These are phyloP conservation scores for Gopherus flavomarginatus DNA, from an alignment of 2,113 vertebrate genomes.

Conservation along the genomic window DNA sequence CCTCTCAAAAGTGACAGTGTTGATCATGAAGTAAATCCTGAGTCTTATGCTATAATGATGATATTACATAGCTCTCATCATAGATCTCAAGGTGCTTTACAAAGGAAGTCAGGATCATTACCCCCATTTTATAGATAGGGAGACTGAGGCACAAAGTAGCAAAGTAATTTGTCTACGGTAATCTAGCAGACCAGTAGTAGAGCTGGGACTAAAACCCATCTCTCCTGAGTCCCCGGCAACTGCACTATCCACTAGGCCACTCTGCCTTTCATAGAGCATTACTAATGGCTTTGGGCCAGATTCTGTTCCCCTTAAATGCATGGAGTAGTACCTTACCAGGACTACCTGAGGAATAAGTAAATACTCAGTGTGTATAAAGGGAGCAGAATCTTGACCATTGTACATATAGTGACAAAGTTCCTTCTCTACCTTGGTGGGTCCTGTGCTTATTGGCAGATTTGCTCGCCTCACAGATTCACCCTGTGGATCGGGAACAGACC, in stretches of 20 bases:
- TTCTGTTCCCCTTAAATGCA: background rate
- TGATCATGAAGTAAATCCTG: background rate
- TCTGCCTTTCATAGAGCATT: background rate
- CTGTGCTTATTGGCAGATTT: no score
- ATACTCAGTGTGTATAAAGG: background rate
- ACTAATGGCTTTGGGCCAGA: background rate
- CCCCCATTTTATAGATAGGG: no score
- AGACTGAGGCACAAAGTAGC: no score
- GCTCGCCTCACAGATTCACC: no score
- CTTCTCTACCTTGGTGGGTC: no score
- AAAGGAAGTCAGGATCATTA: no score
- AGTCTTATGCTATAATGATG: background rate
- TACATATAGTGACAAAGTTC: background rate
- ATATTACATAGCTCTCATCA: background rate
- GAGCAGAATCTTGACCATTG: background rate
- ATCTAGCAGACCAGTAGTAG: no score
- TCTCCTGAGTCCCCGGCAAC: no score
- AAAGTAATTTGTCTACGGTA: no score
- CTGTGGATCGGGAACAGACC: no score
- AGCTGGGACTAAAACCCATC: background rate
- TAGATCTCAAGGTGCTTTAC: background rate
- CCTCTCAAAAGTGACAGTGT: background rate
- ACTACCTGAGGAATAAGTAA: background rate
- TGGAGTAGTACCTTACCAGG: background rate
- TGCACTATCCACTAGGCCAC: no score